phyloP scores from a whole-genome alignment of 2,113 vertebrate species.

The Anser cygnoides region DNA sequence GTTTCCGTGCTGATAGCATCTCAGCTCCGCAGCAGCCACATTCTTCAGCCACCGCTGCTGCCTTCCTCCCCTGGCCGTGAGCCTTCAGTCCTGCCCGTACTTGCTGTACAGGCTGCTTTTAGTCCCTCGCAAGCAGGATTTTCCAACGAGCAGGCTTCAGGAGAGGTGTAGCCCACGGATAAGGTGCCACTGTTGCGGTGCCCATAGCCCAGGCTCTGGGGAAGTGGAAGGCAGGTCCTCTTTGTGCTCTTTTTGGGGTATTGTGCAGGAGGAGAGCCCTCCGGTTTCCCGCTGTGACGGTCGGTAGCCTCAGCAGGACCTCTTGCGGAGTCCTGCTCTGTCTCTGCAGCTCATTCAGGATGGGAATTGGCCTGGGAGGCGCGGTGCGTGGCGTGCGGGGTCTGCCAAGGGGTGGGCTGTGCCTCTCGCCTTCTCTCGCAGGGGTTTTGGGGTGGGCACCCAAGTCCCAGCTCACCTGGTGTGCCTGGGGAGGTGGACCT shows the following conservation, averaged over 20 bases:
- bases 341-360: neutral
- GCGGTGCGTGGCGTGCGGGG: too few relatives aligned
- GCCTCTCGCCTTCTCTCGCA: too few relatives aligned
- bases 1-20: neutral
- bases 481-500: neutral
- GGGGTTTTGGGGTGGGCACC: neutral
- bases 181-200: fast-evolving
- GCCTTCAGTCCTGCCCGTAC: neutral
- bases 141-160: neutral
- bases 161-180: neutral
- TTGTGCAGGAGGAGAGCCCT: neutral
- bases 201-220: fast-evolving
- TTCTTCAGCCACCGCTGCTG: neutral
- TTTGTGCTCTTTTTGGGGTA: neutral
- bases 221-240: neutral
- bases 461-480: neutral
- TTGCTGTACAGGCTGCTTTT: neutral
- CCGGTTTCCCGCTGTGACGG: neutral
- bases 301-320: neutral
- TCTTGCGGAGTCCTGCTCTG: neutral
- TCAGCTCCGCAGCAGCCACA: fast-evolving
- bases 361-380: too few relatives aligned
- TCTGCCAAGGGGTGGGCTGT: too few relatives aligned
- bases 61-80: neutral
- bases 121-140: neutral